Evolutionary conservation across 2,113 vertebrate genomes (phyloP), one percentile per base, ranked within the genome.

Genomic region (Petromus typicus): DNA sequence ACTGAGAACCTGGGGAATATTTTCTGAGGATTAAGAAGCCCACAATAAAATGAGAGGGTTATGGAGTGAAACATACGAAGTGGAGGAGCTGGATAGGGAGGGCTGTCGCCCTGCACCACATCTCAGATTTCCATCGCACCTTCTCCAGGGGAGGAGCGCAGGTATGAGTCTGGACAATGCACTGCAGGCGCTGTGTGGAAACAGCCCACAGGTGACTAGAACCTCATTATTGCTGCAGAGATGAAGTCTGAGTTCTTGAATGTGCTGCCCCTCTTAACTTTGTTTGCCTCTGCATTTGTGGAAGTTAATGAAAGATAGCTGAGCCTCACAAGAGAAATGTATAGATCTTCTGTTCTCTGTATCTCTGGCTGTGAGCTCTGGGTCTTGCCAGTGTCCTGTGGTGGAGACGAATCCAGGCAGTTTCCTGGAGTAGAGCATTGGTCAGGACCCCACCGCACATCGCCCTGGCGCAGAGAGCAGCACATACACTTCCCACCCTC

Each of bases 81-180:
- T 48, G 48, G 43, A 32, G 51, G n/a, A 23, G 54, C 61, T 32
- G 63, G 18, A 6, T 18, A 32, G 11, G 13, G 3, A 0, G 0
- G 3, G 13, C 1, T 1, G 4, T 3, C 6, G 27, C 17, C 1
- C 13, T 17, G 18, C 1, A 0, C 51, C 27, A 12, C 0, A 8
- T 40, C 76, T 54, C 27, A 7, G 30, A 11, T 22, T 13, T 7
- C 2, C 7, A 8, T 32, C 7, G 34, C 18, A 2, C 23, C 23
- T 40, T 32, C 5, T 1, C 17, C 0, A 5, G 22, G 6, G 45
- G 20, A 32, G 40, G 48, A 51, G 32, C 61, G 10, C 7, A 12
- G 32, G 63, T 32, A 23, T 0, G 1, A 25, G 12, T 22, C 37
- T 27, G 25, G 45, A 20, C 2, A 57, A 17, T 5, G 10, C 48